Percentiles rank a stretch among this genome's conserved stretches.
Conservation (phyloP, 2,797 vertebrate genomes). For the Megaceryle alcyon region DNA sequence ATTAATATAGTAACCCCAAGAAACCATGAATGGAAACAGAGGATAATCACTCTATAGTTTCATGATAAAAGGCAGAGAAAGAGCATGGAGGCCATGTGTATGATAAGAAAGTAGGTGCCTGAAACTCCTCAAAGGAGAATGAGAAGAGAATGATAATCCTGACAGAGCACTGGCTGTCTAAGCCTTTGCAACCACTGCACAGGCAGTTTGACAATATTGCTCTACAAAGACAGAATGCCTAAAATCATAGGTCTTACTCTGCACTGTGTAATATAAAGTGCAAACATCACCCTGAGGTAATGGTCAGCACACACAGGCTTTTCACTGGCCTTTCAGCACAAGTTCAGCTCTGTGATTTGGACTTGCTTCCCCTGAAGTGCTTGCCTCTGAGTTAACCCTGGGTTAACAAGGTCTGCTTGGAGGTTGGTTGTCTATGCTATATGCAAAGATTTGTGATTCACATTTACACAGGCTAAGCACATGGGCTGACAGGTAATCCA, state of each 20-base stretch:
- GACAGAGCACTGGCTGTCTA: background rate
- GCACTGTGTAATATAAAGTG: too few relatives aligned
- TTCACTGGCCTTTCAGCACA: background rate
- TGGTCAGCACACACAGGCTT: background rate
- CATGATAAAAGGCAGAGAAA: background rate
- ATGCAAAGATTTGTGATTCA: background rate
- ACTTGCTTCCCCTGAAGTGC: background rate
- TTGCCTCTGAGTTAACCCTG: background rate
- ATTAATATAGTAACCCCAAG: background rate
- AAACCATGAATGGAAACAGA: background rate
- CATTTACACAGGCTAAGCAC: background rate
- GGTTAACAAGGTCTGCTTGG: background rate
- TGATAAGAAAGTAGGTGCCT: background rate
- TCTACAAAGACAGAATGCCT: background rate
- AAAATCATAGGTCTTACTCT: background rate
- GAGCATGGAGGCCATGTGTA: background rate
- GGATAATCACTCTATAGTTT: background rate
- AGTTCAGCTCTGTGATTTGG: background rate
- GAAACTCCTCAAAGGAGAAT: background rate
- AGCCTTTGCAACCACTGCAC: background rate
- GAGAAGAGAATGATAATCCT: background rate
- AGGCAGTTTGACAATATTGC: accelerated
- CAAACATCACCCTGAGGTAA: background rate
- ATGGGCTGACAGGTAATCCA: background rate
- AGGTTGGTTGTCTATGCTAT: background rate